These are phyloP conservation scores for Monarcha castaneiventris DNA, from an alignment of 2,113 vertebrate genomes.

Conservation along the genomic window DNA sequence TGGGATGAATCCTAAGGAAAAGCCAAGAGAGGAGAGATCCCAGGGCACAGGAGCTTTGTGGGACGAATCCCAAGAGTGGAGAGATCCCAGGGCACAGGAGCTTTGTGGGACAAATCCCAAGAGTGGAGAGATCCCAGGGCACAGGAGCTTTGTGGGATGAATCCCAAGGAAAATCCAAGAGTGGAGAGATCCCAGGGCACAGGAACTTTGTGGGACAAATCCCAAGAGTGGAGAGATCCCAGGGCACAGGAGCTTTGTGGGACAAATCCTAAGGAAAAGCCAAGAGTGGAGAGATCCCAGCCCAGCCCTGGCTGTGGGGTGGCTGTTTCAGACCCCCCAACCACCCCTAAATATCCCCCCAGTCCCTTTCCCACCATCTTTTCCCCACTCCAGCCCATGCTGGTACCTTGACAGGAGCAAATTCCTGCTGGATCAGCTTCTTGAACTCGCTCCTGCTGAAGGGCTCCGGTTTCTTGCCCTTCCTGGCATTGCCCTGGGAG, in stretches of 20 bases:
- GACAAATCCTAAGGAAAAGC: background rate
- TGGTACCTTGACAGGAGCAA: slow-evolving; percentile 35
- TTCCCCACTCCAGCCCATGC: fast-evolving
- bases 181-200: no score
- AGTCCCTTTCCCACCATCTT: background rate
- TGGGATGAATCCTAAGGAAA: background rate
- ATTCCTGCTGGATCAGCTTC: slow-evolving; percentile 59
- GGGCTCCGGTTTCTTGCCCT: background rate
- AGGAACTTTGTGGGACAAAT: background rate
- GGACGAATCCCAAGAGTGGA: background rate
- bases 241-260: background rate
- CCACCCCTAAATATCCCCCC: background rate
- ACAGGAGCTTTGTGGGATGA: background rate
- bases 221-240: no score
- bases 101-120: background rate
- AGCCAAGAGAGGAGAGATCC: no score
- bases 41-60: background rate
- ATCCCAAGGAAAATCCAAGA: background rate
- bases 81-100: background rate
- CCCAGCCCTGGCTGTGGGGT: background rate
- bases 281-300: background rate
- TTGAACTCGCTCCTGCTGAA: slow-evolving; percentile 53
- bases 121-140: no score
- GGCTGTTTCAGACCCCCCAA: background rate
- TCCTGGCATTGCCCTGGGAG: background rate